Conservation (phyloP, 1,140 invertebrate species). For the Eubasilissa regina region DNA sequence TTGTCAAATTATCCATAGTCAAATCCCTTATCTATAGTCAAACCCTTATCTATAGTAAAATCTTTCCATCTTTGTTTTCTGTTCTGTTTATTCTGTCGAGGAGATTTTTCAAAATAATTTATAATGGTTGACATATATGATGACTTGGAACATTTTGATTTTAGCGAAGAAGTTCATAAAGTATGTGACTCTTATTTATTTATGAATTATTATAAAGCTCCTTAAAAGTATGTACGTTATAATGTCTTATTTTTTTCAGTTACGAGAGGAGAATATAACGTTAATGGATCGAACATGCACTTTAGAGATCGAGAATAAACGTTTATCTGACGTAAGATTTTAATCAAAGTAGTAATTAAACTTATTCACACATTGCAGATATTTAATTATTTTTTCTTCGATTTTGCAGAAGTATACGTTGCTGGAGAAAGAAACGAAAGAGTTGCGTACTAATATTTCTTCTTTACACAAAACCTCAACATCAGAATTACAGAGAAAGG, state of each 20-base stretch:
- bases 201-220: not conserved
- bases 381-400: not conserved
- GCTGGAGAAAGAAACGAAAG: constrained; percentile 18
- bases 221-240: not conserved
- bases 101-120: not conserved
- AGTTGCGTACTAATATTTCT: constrained; percentile 37
- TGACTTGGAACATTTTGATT: constrained; percentile 39
- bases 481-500: constrained; percentile 38
- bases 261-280: not conserved
- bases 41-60: too few species aligned
- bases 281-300: constrained; percentile 16
- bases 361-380: not conserved
- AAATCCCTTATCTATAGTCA: too few species aligned
- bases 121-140: constrained; percentile 42
- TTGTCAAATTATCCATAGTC: too few species aligned
- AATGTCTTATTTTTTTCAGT: constrained; percentile 27
- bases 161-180: constrained; percentile 33
- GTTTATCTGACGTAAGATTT: constrained; percentile 8
- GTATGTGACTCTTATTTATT: not conserved
- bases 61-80: too few species aligned
- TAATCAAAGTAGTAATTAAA: not conserved
- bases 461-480: constrained; percentile 37
- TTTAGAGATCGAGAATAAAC: constrained; percentile 6
- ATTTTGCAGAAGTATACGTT: constrained; percentile 23
- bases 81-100: not conserved